Conservation (phyloP, 2,113 vertebrate species). For the Rutilus rutilus region DNA sequence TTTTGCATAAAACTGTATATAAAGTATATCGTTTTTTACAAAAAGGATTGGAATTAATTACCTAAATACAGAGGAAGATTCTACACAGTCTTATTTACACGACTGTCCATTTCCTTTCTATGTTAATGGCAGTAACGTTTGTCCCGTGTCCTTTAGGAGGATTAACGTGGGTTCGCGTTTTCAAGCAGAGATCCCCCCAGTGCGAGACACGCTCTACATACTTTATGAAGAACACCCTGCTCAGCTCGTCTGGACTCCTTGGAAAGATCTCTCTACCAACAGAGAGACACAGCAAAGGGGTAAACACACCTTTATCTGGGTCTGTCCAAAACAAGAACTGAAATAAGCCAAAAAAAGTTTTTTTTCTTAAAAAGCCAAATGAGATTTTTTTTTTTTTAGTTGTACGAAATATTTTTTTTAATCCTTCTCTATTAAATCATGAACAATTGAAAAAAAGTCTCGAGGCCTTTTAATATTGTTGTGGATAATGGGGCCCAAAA, state of each 20-base stretch:
- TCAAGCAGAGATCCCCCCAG: slow-evolving; percentile 77
- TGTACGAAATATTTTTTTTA: no score
- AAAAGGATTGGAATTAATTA: not conserved
- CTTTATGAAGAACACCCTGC: slow-evolving; percentile 64
- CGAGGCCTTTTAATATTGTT: no score
- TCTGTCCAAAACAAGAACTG: not conserved
- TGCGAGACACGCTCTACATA: slow-evolving; percentile 56
- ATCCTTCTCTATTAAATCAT: no score
- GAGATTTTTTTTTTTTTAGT: no score
- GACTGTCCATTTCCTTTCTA: not conserved
- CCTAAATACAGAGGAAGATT: not conserved
- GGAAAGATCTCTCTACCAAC: slow-evolving; percentile 71
- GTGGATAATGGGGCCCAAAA: no score
- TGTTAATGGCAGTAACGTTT: not conserved
- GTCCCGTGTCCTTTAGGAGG: slow-evolving; percentile 64
- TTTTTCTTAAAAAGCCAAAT: no score
- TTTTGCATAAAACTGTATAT: no score
- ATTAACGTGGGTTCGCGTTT: slow-evolving; percentile 80
- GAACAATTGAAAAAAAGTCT: no score
- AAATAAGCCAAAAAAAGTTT: not conserved
- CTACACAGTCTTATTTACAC: not conserved
- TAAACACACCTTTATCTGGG: not conserved
- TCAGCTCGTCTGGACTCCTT: slow-evolving; percentile 78
- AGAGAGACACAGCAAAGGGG: slow-evolving; percentile 73
- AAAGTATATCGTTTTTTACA: no score